Conservation (phyloP, 64 coral and sea anemone species). For the Montipora capricornis region DNA sequence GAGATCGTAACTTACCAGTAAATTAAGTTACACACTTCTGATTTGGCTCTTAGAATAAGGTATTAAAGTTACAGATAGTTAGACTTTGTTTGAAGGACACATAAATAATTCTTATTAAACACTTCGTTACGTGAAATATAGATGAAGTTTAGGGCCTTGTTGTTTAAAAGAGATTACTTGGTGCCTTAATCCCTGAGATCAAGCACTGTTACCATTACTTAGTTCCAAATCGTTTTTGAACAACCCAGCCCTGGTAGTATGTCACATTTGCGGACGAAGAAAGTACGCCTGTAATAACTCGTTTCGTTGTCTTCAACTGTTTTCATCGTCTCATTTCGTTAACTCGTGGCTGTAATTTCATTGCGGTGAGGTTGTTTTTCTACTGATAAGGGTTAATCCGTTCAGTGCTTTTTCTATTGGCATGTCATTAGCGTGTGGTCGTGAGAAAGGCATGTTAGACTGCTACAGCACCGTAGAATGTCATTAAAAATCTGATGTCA, state of each 20-base stretch:
- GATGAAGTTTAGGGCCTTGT: not conserved
- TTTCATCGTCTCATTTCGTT: no score
- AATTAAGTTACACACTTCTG: not conserved
- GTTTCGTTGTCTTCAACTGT: no score
- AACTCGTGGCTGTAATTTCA: no score
- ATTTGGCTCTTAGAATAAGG: not conserved
- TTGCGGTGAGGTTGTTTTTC: no score
- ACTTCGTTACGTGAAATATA: not conserved
- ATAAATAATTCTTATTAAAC: not conserved
- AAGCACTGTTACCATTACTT: not conserved
- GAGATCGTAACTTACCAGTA: not conserved
- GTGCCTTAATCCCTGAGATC: not conserved
- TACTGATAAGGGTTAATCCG: no score
- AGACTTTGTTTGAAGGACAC: not conserved
- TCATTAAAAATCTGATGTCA: no score
- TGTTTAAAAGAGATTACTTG: not conserved
- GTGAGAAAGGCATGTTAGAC: no score
- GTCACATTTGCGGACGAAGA: not conserved
- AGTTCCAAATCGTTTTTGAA: not conserved
- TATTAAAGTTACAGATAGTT: not conserved
- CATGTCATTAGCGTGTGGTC: no score
- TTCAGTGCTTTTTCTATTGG: no score
- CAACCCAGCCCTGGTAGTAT: not conserved
- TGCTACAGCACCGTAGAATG: no score
- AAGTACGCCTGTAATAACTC: no score